Conservation (phyloP, 2,797 vertebrate genomes). For the Cynodonichthys magdalenae region DNA sequence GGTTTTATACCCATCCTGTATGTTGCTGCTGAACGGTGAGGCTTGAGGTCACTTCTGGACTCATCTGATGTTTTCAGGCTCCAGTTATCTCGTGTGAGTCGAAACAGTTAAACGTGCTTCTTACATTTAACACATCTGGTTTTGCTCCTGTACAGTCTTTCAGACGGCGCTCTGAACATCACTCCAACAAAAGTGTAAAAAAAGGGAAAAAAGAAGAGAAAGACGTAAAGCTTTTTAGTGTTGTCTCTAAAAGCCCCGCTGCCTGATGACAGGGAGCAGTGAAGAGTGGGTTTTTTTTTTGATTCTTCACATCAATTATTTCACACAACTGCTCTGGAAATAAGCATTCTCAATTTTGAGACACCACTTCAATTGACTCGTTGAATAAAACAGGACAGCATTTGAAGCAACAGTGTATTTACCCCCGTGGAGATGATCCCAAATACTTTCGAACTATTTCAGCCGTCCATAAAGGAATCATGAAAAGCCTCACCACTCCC, state of each 20-base stretch:
- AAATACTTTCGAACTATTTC: constrained; percentile 78
- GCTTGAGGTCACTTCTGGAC: neutral
- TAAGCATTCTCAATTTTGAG: constrained; percentile 68
- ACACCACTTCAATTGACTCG: constrained; percentile 65
- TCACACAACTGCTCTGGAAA: constrained; percentile 49
- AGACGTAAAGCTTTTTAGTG: constrained; percentile 14
- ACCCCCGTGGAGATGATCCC: constrained; percentile 73
- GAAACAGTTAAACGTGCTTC: neutral
- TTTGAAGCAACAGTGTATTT: constrained; percentile 68
- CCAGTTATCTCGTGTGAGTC: no score
- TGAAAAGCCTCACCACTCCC: constrained; percentile 74
- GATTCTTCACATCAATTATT: constrained; percentile 73
- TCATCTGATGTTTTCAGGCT: neutral
- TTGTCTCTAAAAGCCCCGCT: constrained; percentile 39
- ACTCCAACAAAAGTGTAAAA: constrained; percentile 30
- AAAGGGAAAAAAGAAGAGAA: neutral
- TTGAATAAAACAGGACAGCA: constrained; percentile 75
- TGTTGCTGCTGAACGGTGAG: no score
- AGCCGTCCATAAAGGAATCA: constrained; percentile 79
- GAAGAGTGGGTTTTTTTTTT: constrained; percentile 43
- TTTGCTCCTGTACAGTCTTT: neutral
- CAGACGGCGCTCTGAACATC: constrained; percentile 11
- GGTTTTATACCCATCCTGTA: no score
- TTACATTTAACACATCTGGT: neutral
- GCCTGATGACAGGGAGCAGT: constrained; percentile 50